Evolutionary conservation across 1,140 invertebrate species (phyloP), one percentile per base, ranked within the genome.

Genomic region (Drosophila sechellia): DNA sequence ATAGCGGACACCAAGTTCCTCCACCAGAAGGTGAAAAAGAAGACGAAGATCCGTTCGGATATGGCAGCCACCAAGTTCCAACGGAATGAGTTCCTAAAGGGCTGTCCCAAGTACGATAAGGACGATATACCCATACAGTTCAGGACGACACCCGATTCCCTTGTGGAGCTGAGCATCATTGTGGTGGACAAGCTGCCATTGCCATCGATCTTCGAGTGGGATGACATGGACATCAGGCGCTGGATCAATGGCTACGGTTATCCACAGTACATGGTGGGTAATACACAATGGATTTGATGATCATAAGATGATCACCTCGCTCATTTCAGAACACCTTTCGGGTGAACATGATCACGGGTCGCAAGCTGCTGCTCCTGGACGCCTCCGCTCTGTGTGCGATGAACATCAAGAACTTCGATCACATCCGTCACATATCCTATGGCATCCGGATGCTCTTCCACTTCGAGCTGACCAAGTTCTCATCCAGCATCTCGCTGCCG

Each of bases 361-460:
- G 71, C 0, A 91, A 83, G 45, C 27, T 90, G 25, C 35, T 90
- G n/a, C 52, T 90, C 10, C 12, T 91, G 10, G 87, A 90, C n/a
- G 83, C 87, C n/a, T 11, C 58, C 3, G 87, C 87, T 0, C 15
- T 90, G 46, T 50, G 59, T 35, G 73, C 76, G 1, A 90, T 90
- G 83, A 90, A 90, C 35, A 89, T 90, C 59, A 75, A 84, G 65
- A 52, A 84, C 12, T 90, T 90, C 17, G 59, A 73, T 20, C 87
- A 90, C 42, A 90, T 90, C 6, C 64, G 58, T 0, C 81, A 78
- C n/a, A 79, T 90, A 0, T 34, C 59, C 15, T 83, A 90, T 10
- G 84, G 77, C 22, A 91, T 90, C 10, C 70, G 89, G 0, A 79
- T 72, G 63, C 46, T 91, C 6, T 91, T 89, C 25, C 77, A 90